Evolutionary conservation across 1,140 invertebrate genomes (phyloP), one percentile per base, ranked within the genome.

Genomic region (Polypedilum pembai): DNA sequence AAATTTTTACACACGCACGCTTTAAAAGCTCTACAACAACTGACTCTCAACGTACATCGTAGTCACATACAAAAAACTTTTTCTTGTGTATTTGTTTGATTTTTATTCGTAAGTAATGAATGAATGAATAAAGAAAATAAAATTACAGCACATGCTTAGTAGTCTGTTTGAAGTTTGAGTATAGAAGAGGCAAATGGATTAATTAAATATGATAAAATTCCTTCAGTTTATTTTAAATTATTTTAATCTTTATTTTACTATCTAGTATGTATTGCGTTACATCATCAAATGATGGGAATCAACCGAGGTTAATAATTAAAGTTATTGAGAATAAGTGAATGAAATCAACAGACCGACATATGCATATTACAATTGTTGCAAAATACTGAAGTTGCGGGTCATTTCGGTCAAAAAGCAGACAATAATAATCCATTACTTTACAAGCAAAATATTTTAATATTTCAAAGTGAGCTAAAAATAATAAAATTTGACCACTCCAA

Each of bases 201-300:
- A 56, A 56, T 56, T 56, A 56, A 56, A 56, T 56, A n/a, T n/a
- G 45, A 56, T 56, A 56, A 56, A 56, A 56, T 56, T 56, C 45
- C 45, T 56, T 56, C 45, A 56, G n/a, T 56, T 56, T 56, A n/a
- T 12, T 56, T 56, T 12, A 8, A 33, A 33, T 33, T 33, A 45
- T 8, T 4, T 56, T 56, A 56, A 56, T 56, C 45, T 56, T 12
- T 56, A 56, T n/a, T 12, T 56, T 56, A n/a, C 12, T 56, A 56
- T 56, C 45, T 56, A 33, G 24, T 5, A 33, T 3, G 5, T 33
- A 33, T 33, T 33, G 1, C 24, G 24, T 33, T 33, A 33, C 24
- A 33, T 33, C 24, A 33, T 33, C 24, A 33, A 33, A 33, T 33
- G 24, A 33, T 33, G 24, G 5, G 24, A 33, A 33, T 33, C 24